Percentiles rank a stretch among this genome's conserved stretches.
Evolutionary conservation across 1,140 invertebrate genomes (phyloP).

Genomic region (Drosophila bocqueti): DNA sequence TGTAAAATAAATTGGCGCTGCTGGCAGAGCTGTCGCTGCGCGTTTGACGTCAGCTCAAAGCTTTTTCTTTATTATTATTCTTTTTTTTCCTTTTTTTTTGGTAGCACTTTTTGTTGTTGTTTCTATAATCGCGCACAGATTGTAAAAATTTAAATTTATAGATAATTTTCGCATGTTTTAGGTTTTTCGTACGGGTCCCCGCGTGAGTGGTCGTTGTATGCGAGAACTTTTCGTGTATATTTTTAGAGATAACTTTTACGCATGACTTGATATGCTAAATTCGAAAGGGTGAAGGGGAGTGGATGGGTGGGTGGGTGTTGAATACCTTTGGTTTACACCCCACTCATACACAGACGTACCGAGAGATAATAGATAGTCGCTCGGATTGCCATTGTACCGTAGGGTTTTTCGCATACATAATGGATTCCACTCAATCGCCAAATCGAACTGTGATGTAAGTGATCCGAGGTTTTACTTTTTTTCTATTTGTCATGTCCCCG

Average conservation of each 20-base stretch:
- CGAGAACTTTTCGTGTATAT: conserved; percentile 57
- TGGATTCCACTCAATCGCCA: conserved; percentile 28
- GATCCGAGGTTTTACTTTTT: conserved; percentile 18
- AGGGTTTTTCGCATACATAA: conserved; percentile 41
- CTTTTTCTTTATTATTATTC: conserved; percentile 50
- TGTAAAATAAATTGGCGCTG: conserved; percentile 82
- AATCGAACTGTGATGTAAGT: conserved; percentile 51
- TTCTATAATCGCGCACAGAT: conserved; percentile 78
- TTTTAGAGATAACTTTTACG: conserved; percentile 78
- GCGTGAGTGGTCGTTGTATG: conserved; percentile 18
- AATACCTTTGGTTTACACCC: conserved; percentile 48
- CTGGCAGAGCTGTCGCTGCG: conserved; percentile 40
- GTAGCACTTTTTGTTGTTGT: conserved; percentile 66
- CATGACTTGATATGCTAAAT: conserved; percentile 77
- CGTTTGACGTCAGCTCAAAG: conserved; percentile 79
- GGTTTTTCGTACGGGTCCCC: conserved; percentile 50
- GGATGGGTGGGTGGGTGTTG: not conserved
- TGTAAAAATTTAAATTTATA: conserved; percentile 84
- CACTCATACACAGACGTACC: conserved; percentile 1
- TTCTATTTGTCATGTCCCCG: conserved; percentile 31
- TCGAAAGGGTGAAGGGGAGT: conserved; percentile 25
- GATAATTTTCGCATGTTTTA: conserved; percentile 83
- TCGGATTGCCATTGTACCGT: conserved; percentile 19
- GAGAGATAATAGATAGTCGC: conserved; percentile 39
- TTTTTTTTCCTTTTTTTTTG: conserved; percentile 48